Percentiles rank a stretch among this genome's conserved stretches.
phyloP scores from a whole-genome alignment of 2,888 invertebrate genomes.

The Dryadula phaetusa region DNA sequence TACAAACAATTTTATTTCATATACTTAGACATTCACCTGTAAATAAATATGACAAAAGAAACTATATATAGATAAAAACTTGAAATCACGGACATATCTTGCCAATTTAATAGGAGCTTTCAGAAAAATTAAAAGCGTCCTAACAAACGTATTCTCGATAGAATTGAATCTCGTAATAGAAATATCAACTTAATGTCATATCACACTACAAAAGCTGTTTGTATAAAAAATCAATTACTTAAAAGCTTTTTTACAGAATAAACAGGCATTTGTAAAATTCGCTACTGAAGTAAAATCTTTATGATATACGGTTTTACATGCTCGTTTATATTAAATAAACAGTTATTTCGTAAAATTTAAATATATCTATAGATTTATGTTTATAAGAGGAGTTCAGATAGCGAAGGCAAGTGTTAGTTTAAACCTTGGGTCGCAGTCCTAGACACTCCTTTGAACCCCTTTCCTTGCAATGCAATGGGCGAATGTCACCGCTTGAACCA shows the following conservation, averaged over 20 bases:
- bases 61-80: background rate
- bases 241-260: background rate
- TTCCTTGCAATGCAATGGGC: too few relatives aligned
- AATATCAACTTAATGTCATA: constrained; percentile 7
- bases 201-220: background rate
- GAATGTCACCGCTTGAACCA: too few relatives aligned
- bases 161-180: constrained; percentile 13
- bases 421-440: too few relatives aligned
- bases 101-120: constrained; percentile 5
- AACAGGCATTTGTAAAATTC: background rate
- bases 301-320: constrained; percentile 6
- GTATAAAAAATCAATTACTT: constrained; percentile 13
- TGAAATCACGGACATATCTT: too few relatives aligned
- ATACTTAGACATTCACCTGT: too few relatives aligned
- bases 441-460: too few relatives aligned
- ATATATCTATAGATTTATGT: too few relatives aligned
- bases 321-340: background rate
- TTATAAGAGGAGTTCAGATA: too few relatives aligned
- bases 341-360: too few relatives aligned
- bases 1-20: too few relatives aligned
- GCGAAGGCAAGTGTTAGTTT: too few relatives aligned
- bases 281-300: background rate
- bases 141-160: constrained; percentile 17
- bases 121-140: background rate
- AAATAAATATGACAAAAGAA: background rate